These are phyloP conservation scores for Clarias fuscus DNA, from an alignment of 2,797 vertebrate genomes.

Conservation along the genomic window DNA sequence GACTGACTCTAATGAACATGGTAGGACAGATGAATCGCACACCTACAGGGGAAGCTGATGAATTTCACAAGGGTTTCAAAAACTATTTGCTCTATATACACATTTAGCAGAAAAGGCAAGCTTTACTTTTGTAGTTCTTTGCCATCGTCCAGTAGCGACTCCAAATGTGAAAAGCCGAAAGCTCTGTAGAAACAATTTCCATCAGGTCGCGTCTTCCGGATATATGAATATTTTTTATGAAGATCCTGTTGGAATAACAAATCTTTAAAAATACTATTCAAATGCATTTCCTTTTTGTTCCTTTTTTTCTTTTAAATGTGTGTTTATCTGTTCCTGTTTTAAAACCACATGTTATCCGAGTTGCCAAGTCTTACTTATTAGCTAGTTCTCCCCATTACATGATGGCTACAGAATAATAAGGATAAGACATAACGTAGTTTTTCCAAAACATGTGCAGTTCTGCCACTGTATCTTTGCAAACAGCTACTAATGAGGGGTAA, in stretches of 20 bases:
- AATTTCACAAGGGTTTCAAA: neutral
- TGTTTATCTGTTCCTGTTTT: neutral
- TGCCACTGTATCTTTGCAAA: neutral
- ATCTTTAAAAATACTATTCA: neutral
- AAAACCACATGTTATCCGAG: neutral
- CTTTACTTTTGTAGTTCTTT: constrained; percentile 86
- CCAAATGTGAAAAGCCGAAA: constrained; percentile 88
- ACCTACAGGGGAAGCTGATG: neutral
- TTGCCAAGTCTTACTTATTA: neutral
- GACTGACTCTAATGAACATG: neutral
- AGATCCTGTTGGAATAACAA: constrained; percentile 74
- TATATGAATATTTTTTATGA: constrained; percentile 88
- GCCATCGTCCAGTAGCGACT: constrained; percentile 86
- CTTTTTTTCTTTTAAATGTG: no score
- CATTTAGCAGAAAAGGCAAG: neutral
- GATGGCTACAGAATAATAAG: neutral
- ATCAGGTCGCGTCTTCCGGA: constrained; percentile 90
- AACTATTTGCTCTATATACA: no score
- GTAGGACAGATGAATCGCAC: neutral
- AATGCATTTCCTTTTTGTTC: neutral
- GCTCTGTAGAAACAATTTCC: constrained; percentile 95
- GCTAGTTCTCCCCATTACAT: neutral
- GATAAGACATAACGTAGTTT: neutral
- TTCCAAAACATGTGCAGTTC: neutral
- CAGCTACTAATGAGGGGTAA: neutral